Evolutionary conservation across 1,140 invertebrate genomes (phyloP).

Genomic region (Heliconius hewitsoni): DNA sequence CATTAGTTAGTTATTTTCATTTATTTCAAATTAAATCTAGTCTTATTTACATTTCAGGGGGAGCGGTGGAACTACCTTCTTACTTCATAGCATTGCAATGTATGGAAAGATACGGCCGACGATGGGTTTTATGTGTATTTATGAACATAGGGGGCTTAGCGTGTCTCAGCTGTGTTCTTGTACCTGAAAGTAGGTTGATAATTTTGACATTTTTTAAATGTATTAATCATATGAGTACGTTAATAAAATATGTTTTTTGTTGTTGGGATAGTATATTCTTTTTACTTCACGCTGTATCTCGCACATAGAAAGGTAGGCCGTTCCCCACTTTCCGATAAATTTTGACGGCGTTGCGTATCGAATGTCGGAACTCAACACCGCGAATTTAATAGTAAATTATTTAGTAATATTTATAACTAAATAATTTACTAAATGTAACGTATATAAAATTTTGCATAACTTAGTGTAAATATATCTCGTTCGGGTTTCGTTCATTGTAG

Average conservation of each 20-base stretch:
- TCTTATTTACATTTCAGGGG: constrained; percentile 63
- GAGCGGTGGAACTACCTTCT: constrained; percentile 88
- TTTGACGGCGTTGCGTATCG: not conserved
- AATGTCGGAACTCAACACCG: not conserved
- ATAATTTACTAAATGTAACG: too few relatives aligned
- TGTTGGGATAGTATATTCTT: too few relatives aligned
- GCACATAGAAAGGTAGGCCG: too few relatives aligned
- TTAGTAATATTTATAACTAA: too few relatives aligned
- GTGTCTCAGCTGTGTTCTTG: constrained; percentile 86
- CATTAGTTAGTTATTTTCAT: too few relatives aligned
- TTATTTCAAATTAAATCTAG: too few relatives aligned
- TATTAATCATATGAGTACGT: not conserved
- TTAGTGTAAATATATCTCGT: too few relatives aligned
- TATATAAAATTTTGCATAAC: too few relatives aligned
- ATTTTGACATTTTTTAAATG: not conserved
- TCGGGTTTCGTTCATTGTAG: too few relatives aligned
- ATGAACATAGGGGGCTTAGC: constrained; percentile 87
- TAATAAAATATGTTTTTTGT: too few relatives aligned
- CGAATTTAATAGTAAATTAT: too few relatives aligned
- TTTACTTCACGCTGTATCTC: too few relatives aligned
- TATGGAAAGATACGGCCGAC: constrained; percentile 85
- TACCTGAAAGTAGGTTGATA: constrained; percentile 83
- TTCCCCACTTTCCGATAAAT: not conserved
- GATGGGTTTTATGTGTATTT: constrained; percentile 87
- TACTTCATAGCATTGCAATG: constrained; percentile 88